These are phyloP conservation scores for Troides oblongomaculatus DNA, from an alignment of 2,888 invertebrate species.

Conservation along the genomic window DNA sequence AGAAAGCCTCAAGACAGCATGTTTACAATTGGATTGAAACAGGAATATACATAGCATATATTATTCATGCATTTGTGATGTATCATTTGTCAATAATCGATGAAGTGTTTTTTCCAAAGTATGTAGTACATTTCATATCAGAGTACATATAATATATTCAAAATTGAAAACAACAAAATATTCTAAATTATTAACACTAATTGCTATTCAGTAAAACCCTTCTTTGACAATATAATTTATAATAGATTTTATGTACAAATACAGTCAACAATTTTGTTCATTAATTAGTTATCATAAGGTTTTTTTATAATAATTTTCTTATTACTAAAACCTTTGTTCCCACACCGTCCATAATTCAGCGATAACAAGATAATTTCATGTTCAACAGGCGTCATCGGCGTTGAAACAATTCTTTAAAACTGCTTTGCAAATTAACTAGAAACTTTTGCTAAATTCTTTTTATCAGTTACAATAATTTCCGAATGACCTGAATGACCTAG, in stretches of 20 bases:
- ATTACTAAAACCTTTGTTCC: not conserved
- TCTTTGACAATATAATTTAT: too few relatives aligned
- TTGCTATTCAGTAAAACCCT: too few relatives aligned
- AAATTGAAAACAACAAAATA: too few relatives aligned
- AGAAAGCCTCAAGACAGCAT: slow-evolving; percentile 11
- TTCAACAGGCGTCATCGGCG: slow-evolving; percentile 25
- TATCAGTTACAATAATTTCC: not conserved
- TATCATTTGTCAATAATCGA: too few relatives aligned
- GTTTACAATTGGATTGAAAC: slow-evolving; percentile 20
- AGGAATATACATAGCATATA: not conserved
- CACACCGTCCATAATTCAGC: not conserved
- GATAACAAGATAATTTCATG: not conserved
- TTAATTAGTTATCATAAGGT: too few relatives aligned
- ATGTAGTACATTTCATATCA: too few relatives aligned
- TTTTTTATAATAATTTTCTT: too few relatives aligned
- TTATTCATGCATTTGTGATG: not conserved
- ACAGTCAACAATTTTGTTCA: too few relatives aligned
- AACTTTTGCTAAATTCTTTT: not conserved
- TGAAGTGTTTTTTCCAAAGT: too few relatives aligned
- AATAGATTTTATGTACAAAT: too few relatives aligned
- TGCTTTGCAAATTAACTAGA: not conserved
- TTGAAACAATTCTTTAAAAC: slow-evolving; percentile 2
- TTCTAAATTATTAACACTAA: too few relatives aligned
- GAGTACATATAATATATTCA: too few relatives aligned
- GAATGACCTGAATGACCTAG: not conserved